Conservation (phyloP, 2,113 vertebrate species). For the Indri indri region DNA sequence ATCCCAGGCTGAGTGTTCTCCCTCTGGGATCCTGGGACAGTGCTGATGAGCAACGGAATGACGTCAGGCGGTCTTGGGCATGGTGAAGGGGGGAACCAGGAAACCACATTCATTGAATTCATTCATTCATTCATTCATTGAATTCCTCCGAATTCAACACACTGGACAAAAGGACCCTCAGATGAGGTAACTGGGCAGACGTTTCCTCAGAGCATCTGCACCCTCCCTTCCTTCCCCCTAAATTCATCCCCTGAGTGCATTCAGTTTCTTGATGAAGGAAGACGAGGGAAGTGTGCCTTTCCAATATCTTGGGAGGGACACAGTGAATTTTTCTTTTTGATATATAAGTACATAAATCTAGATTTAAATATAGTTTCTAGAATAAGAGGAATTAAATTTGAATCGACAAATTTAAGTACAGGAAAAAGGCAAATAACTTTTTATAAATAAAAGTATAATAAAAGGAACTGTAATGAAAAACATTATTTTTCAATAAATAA, state of each 20-base stretch:
- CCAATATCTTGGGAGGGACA: neutral
- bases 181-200: neutral
- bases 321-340: neutral
- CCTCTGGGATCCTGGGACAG: accelerated
- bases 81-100: neutral
- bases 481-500: neutral
- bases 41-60: neutral
- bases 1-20: neutral
- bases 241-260: neutral
- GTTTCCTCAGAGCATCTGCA: neutral
- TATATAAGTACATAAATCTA: neutral
- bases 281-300: neutral
- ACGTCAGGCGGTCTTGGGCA: neutral
- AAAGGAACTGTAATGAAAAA: neutral
- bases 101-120: too few species aligned
- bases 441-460: neutral
- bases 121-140: too few species aligned
- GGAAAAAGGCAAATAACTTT: neutral
- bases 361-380: neutral
- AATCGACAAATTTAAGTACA: too few species aligned
- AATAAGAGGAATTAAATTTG: too few species aligned
- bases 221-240: neutral
- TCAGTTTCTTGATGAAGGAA: neutral
- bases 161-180: neutral
- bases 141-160: too few species aligned